Conservation (phyloP, 2,888 invertebrate species). For the Dasypolia templi region DNA sequence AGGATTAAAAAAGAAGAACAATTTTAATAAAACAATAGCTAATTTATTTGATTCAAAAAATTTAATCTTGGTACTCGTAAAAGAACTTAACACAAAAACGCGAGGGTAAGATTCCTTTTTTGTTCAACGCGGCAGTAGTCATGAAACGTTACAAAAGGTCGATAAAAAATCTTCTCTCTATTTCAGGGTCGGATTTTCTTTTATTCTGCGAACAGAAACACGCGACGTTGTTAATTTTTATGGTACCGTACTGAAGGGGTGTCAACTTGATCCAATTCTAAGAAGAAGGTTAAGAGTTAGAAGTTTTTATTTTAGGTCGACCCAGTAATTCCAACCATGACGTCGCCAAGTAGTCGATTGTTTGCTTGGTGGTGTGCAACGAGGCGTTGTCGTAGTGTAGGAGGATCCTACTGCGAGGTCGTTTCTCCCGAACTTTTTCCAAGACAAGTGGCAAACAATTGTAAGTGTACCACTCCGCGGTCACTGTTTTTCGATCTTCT, state of each 20-base stretch:
- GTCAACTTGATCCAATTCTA: neutral
- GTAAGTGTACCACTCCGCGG: no score
- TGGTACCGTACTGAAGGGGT: neutral
- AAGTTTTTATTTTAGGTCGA: no score
- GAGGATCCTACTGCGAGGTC: no score
- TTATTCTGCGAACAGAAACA: neutral
- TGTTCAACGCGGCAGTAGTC: conserved; percentile 45
- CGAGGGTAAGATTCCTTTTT: conserved; percentile 31
- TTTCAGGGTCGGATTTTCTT: neutral
- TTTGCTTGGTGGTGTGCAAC: no score
- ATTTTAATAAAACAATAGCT: neutral
- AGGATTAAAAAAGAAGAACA: neutral
- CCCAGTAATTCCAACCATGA: no score
- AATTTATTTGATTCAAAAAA: conserved; percentile 9
- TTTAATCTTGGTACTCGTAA: conserved; percentile 18
- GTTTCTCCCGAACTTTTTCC: no score
- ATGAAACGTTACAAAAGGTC: conserved; percentile 39
- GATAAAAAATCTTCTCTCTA: conserved; percentile 3
- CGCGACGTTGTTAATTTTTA: neutral
- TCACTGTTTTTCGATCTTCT: no score
- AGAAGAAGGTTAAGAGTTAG: no score
- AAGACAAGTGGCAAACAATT: no score
- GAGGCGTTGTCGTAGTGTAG: no score
- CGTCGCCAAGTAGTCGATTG: no score
- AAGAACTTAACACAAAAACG: conserved; percentile 41